phyloP scores from a whole-genome alignment of 2,113 vertebrate species.

The Gasterosteus nipponicus region DNA sequence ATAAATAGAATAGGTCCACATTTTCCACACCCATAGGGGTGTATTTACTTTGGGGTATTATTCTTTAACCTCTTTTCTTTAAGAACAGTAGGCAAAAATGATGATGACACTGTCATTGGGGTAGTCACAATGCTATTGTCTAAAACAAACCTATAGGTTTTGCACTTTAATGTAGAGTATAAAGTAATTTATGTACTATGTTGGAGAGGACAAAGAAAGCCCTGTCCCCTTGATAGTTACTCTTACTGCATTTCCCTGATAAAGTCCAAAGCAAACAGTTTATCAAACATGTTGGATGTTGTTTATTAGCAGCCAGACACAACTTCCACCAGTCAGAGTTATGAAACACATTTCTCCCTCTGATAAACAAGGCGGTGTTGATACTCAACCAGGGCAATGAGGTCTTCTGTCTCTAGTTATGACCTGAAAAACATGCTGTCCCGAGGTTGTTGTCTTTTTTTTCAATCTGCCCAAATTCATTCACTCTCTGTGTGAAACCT shows the following conservation, averaged over 20 bases:
- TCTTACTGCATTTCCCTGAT: neutral
- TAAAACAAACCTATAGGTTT: neutral
- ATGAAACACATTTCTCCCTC: slow-evolving; percentile 12
- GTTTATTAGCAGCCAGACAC: neutral
- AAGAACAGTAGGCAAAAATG: neutral
- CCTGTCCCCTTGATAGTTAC: neutral
- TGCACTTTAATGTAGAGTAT: neutral
- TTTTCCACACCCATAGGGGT: neutral
- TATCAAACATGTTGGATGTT: neutral
- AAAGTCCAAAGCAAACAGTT: slow-evolving; percentile 6
- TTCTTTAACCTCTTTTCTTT: neutral
- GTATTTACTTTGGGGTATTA: neutral
- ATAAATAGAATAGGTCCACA: neutral
- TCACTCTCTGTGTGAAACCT: slow-evolving; percentile 44
- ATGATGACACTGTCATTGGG: neutral
- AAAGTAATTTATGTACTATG: neutral
- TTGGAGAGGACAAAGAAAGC: neutral
- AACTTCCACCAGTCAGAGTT: slow-evolving; percentile 3
- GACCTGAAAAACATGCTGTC: slow-evolving; percentile 50
- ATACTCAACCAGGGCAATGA: neutral
- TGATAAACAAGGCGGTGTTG: slow-evolving; percentile 20
- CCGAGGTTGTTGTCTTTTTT: slow-evolving; percentile 33
- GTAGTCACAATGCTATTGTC: neutral
- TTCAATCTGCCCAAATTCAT: slow-evolving; percentile 41
- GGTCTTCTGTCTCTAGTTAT: slow-evolving; percentile 33